Evolutionary conservation across 2,888 invertebrate genomes (phyloP), one percentile per base, ranked within the genome.

Genomic region (Cryptus viduatorius): DNA sequence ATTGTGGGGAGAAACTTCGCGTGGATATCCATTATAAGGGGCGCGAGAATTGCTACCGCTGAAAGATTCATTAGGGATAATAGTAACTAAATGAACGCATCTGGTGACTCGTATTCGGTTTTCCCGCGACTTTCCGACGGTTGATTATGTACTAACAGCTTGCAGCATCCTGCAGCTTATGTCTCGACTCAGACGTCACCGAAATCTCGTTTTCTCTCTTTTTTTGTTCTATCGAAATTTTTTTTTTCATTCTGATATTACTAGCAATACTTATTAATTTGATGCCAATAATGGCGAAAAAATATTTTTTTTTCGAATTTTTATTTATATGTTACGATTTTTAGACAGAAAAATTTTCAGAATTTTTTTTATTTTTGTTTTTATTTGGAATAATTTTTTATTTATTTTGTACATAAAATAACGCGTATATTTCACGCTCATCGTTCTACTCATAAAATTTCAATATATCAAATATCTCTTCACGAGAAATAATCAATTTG

Each of bases 71-170:
- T 90, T 90, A 90, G 89, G 87, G 86, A 84, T 72, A 90, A 90
- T 90, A 90, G 90, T 90, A 90, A 90, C 88, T 88, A 90, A 90
- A 90, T 86, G 90, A 90, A 90, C 90, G 69, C 59, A 90, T 88
- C 90, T 87, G 88, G 59, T 69, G 79, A 19, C 64, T 86, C 24
- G 56, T 37, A 4, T 86, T 78, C 65, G 78, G 29, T 69, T 75
- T 61, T 48, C 65, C 8, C 44, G 65, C 12, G 71, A 82, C 59
- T 79, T 84, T 44, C 24, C 75, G 78, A 82, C 75, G 65, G 56
- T 65, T 77, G 56, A 68, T 46, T 59, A 48, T 48, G 56, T 64
- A n/a, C 71, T 65, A 46, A 69, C 16, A 69, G 79, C 73, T 78
- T 50, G 10, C n/a, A 1, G 42, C 46, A 31, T 37, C 37, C 37